Evolutionary conservation across 2,888 invertebrate species (phyloP), one percentile per base, ranked within the genome.

Genomic region (Papilio elwesi): DNA sequence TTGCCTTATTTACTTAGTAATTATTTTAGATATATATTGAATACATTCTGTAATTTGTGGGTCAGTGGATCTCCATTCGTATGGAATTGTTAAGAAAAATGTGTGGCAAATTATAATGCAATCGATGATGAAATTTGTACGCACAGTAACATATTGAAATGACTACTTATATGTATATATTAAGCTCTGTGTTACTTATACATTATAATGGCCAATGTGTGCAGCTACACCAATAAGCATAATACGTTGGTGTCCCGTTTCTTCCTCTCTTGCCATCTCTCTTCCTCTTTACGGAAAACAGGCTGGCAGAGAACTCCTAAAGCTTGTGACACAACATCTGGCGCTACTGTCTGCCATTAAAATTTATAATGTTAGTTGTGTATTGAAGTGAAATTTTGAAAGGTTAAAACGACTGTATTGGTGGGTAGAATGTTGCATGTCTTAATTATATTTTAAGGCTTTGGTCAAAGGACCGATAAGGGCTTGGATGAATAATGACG

Each of bases 1-100:
- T 73, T 73, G 74, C 73, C 70, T 70, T 70, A 70, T 53, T 62
- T 62, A 62, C 16, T 49, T n/a, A n/a, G 36, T 68, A 66, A 52
- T 68, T 65, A 68, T 6, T 68, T 43, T 43, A 38, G n/a, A n/a
- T 62, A 62, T 43, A 43, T 43, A n/a, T n/a, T 10, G 3, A 38
- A 62, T 62, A 10, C 43, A 43, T 43, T 62, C 7, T 62, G 43
- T 15, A 43, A n/a, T 15, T 0, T 10, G 26, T 11, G 26, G n/a
- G 26, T 55, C 12, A 36, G n/a, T 49, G 68, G 57, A 68, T 68
- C 68, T 68, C 57, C 57, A 26, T 65, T 52, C 38, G 57, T 49
- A 47, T 47, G 47, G 0, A 64, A 64, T 11, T 26, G 4, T 26
- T 26, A 43, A 43, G 43, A 43, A 43, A 64, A 64, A 48, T 16